Evolutionary conservation across 2,888 invertebrate species (phyloP).

Genomic region (Lamellibrachia columna): DNA sequence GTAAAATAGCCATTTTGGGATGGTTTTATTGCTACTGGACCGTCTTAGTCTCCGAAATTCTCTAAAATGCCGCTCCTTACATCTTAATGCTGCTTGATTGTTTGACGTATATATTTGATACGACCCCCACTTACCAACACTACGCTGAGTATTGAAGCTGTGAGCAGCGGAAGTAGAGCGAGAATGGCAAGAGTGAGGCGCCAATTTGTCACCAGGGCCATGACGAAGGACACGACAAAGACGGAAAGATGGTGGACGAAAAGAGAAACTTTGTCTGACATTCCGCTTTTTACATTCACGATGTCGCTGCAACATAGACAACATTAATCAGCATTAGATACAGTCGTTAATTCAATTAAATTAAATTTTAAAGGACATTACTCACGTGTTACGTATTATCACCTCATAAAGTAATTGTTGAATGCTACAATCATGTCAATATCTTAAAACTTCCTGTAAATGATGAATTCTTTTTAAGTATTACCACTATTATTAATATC

Average conservation of each 20-base stretch:
- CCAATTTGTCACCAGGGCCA: slow-evolving; percentile 68
- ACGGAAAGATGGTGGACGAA: slow-evolving; percentile 66
- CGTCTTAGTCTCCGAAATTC: no score
- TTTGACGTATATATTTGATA: not conserved
- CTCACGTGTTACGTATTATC: no score
- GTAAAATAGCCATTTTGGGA: not conserved
- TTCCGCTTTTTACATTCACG: slow-evolving; percentile 68
- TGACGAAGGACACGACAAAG: slow-evolving; percentile 66
- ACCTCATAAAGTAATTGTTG: no score
- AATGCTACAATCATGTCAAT: no score
- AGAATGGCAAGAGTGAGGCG: slow-evolving; percentile 71
- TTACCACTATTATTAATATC: no score
- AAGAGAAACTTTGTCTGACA: slow-evolving; percentile 68
- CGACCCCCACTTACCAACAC: not conserved
- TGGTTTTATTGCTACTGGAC: not conserved
- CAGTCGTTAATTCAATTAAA: not conserved
- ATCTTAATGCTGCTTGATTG: not conserved
- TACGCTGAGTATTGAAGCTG: not conserved
- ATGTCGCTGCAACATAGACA: slow-evolving; percentile 65
- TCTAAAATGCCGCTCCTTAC: no score
- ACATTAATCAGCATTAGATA: not conserved
- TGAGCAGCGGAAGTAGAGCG: slow-evolving; percentile 44
- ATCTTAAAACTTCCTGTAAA: no score
- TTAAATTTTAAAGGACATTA: not conserved
- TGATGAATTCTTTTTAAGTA: not conserved